These are phyloP conservation scores for Brachyalestes nurse DNA, from an alignment of 2,797 vertebrate genomes.

Conservation along the genomic window DNA sequence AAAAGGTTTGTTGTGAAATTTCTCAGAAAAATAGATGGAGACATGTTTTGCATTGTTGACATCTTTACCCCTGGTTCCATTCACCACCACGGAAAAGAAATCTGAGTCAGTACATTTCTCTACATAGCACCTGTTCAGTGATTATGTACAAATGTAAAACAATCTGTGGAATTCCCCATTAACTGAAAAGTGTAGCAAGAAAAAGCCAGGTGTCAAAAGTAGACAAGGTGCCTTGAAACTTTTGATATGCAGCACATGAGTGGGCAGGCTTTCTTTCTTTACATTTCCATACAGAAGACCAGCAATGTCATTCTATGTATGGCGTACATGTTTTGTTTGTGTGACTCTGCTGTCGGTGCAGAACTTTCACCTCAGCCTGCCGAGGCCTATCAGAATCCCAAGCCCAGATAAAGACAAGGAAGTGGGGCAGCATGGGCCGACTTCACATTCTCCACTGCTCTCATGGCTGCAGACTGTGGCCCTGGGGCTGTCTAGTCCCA, in stretches of 20 bases:
- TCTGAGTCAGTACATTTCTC: neutral
- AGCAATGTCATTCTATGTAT: slow-evolving; percentile 17
- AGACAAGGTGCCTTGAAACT: neutral
- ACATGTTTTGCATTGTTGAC: too few species aligned
- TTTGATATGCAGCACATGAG: neutral
- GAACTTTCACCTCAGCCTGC: neutral
- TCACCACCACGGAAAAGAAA: neutral
- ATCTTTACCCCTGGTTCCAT: neutral
- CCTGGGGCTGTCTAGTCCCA: slow-evolving; percentile 40
- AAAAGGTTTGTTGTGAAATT: too few species aligned
- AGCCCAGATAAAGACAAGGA: slow-evolving; percentile 4
- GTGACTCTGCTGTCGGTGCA: slow-evolving; percentile 14
- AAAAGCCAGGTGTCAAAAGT: neutral
- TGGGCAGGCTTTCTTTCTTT: neutral
- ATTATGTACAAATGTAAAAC: too few species aligned
- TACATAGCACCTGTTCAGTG: neutral
- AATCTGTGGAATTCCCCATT: neutral
- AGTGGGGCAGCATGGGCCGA: slow-evolving; percentile 65
- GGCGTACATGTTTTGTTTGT: neutral
- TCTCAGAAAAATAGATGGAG: too few species aligned
- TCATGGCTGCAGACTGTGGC: slow-evolving; percentile 62
- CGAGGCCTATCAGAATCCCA: neutral
- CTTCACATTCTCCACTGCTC: slow-evolving; percentile 67
- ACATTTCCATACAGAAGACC: neutral
- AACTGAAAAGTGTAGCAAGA: neutral